phyloP scores from a whole-genome alignment of 2,797 vertebrate species.

The Amphiprion clarkii region DNA sequence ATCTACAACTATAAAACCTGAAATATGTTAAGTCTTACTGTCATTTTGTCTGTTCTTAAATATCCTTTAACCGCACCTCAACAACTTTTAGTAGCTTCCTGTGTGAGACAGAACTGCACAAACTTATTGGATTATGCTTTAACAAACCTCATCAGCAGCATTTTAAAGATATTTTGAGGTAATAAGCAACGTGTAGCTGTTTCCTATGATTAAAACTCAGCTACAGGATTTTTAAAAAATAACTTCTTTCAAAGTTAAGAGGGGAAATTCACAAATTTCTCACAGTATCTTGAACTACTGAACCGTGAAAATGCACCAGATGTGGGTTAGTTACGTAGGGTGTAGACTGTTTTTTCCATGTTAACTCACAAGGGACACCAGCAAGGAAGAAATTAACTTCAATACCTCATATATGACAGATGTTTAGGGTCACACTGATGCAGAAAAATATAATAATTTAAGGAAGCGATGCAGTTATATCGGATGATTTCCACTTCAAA shows the following conservation, averaged over 20 bases:
- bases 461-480: neutral
- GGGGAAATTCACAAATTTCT: neutral
- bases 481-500: neutral
- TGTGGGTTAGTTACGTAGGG: neutral
- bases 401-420: neutral
- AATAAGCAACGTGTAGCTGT: no score
- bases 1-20: neutral
- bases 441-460: neutral
- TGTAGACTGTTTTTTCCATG: constrained; percentile 6
- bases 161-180: neutral
- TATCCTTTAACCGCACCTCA: no score
- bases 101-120: neutral
- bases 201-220: neutral
- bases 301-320: neutral
- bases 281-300: neutral
- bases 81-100: no score
- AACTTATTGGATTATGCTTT: neutral
- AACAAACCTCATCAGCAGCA: neutral
- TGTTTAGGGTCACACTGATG: neutral
- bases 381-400: neutral
- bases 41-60: neutral
- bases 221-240: neutral
- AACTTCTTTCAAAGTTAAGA: neutral
- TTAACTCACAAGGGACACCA: constrained; percentile 2
- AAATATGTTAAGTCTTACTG: neutral